Percentiles rank a stretch among this genome's conserved stretches.
Evolutionary conservation across 2,113 vertebrate genomes (phyloP).

Genomic region (Blennius ocellaris): DNA sequence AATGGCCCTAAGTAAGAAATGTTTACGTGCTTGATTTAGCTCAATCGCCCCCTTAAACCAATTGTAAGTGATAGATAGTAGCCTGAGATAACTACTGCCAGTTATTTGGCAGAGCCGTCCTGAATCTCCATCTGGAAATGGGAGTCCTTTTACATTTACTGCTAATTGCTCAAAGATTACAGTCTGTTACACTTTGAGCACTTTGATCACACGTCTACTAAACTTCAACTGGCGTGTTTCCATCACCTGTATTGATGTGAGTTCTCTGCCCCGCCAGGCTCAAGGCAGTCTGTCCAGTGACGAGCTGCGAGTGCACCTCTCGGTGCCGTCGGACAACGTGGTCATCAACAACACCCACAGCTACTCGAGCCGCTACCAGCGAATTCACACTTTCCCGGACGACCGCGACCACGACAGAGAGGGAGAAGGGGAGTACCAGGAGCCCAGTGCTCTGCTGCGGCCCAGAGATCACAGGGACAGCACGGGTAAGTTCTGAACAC

Average conservation of each 20-base stretch:
- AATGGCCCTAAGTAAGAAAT: slow-evolving; percentile 10
- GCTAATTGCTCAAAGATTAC: slow-evolving; percentile 41
- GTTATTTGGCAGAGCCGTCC: slow-evolving; percentile 40
- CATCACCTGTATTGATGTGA: not conserved
- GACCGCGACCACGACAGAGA: slow-evolving; percentile 78
- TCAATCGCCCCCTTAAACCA: slow-evolving; percentile 11
- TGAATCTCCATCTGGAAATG: slow-evolving; percentile 44
- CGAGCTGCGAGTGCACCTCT: slow-evolving; percentile 92
- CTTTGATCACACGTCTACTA: slow-evolving; percentile 32
- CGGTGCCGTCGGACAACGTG: slow-evolving; percentile 89
- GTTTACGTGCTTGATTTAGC: slow-evolving; percentile 1
- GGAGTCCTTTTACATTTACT: slow-evolving; percentile 27
- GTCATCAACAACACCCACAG: slow-evolving; percentile 94
- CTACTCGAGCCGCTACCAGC: slow-evolving; percentile 89
- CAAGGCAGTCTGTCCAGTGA: slow-evolving; percentile 89
- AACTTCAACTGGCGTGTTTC: slow-evolving; percentile 9
- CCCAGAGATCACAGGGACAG: slow-evolving; percentile 86
- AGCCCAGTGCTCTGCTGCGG: slow-evolving; percentile 86
- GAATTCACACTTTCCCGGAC: slow-evolving; percentile 86
- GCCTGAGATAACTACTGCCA: slow-evolving; percentile 23
- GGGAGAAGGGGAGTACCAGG: slow-evolving; percentile 88
- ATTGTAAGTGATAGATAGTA: slow-evolving; percentile 24
- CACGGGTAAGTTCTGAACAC: slow-evolving; percentile 78
- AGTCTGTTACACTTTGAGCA: slow-evolving; percentile 11
- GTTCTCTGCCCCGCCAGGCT: slow-evolving; percentile 78